Base-by-base conservation (phyloP, 2,797 vertebrate genomes). In the Eulemur rubriventer region DNA sequence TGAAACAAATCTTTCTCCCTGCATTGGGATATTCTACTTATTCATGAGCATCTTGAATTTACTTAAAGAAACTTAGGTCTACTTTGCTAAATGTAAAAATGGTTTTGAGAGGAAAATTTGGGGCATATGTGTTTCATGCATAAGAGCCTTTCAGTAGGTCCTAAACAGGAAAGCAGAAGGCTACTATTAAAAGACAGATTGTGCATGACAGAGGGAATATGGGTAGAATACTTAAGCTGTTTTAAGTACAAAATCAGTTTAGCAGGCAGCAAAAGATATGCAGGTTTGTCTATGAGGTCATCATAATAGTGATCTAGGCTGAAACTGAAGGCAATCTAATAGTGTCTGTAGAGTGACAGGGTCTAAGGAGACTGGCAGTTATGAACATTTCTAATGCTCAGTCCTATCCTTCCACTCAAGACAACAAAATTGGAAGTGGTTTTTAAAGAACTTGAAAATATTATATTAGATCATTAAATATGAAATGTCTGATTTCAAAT, bases 231-330 rank as follows among this genome's bases (percentile, higher is more conserved):
- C 33, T 79, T 72, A 57, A 97, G 14, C 70, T 97, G 94, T 94
- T 95, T 82, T 96, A 91, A 97, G 97, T 96, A 91, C 17, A 97
- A 91, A 98, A 97, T 97, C 26, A 96, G 81, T 38, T 10, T 57
- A 88, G 73, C 48, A 95, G 76, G 96, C 20, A 96, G 80, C 30
- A 89, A 90, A 94, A 89, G 63, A 89, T 96, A 95, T 83, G 69
- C 52, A 85, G 41, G 33, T 87, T 72, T 92, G 84, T 84, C 91
- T 94, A 46, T 76, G 78, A 94, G 82, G 83, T 94, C 96, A 83
- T 75, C 41, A 41, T 35, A 96, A 96, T 2, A 81, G 79, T 57
- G 86, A 80, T 78, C 11, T 17, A 75, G 63, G 59, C 52, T 78
- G 90, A 94, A 88, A 88, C 48, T 8, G 8, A 18, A 94, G 38